A percentile compares a stretch with the other conserved stretches of the same genome.
These are phyloP conservation scores for Hipparchia sbordonii DNA, from an alignment of 2,888 invertebrate species.

Conservation along the genomic window DNA sequence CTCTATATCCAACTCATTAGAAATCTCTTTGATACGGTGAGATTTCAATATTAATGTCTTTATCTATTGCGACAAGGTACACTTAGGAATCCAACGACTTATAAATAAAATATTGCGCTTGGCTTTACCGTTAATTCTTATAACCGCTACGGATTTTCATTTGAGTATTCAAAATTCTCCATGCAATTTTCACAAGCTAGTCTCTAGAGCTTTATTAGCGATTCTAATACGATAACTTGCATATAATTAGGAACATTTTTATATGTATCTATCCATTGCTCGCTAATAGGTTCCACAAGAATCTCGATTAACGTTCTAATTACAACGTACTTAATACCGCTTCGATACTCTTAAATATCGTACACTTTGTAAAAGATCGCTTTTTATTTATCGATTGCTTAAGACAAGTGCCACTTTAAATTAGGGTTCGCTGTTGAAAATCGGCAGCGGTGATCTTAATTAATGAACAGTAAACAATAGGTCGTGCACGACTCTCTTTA, in stretches of 20 bases:
- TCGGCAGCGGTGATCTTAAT: constrained; percentile 59
- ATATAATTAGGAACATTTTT: not conserved
- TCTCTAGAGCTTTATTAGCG: not conserved
- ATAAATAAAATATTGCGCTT: not conserved
- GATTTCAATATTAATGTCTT: not conserved
- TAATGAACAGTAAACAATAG: constrained; percentile 69
- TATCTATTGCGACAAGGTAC: not conserved
- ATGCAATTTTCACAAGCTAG: not conserved
- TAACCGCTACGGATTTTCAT: not conserved
- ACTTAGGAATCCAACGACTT: not conserved
- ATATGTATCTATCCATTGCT: not conserved
- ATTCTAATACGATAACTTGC: not conserved
- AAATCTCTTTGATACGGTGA: not conserved
- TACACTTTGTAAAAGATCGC: not conserved
- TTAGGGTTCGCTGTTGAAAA: constrained; percentile 31
- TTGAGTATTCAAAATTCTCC: constrained; percentile 1
- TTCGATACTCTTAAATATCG: constrained; percentile 1
- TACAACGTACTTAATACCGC: not conserved
- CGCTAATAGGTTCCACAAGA: not conserved
- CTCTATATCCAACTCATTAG: not conserved
- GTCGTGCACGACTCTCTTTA: constrained; percentile 59
- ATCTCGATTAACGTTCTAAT: not conserved
- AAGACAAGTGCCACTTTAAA: constrained; percentile 24
- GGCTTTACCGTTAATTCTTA: not conserved
- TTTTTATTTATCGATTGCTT: constrained; percentile 22